These are phyloP conservation scores for Platyrinchus mystaceus DNA, from an alignment of 2,797 vertebrate species.

Conservation along the genomic window DNA sequence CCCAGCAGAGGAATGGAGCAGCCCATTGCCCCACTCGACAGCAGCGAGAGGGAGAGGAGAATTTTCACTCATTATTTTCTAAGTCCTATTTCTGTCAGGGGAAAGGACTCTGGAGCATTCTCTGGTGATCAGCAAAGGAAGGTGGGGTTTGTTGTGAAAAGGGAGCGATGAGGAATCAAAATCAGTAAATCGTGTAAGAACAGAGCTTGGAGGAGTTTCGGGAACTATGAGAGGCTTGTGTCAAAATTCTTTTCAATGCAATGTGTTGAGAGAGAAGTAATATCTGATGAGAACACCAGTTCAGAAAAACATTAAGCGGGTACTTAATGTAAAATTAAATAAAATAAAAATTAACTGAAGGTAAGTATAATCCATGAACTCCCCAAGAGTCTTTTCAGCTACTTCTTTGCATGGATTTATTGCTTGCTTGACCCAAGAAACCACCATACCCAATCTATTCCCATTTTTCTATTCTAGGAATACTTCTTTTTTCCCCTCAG, in stretches of 20 bases:
- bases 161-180: neutral
- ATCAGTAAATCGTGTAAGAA: neutral
- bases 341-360: neutral
- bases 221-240: neutral
- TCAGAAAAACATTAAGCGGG: neutral
- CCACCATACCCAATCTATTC: neutral
- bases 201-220: neutral
- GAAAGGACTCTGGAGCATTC: neutral
- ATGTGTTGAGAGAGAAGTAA: neutral
- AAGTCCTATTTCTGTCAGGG: neutral
- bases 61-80: neutral
- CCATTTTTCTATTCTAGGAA: neutral
- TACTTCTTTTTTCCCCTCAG: neutral
- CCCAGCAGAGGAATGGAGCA: neutral
- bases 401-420: neutral
- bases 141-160: neutral
- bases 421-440: neutral
- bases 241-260: neutral
- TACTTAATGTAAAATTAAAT: neutral
- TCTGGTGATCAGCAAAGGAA: neutral
- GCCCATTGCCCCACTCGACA: neutral
- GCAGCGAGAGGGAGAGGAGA: neutral
- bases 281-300: neutral
- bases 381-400: neutral
- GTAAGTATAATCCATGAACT: neutral